These are phyloP conservation scores for Drosophila kanekoi DNA, from an alignment of 2,888 invertebrate genomes.

Conservation along the genomic window DNA sequence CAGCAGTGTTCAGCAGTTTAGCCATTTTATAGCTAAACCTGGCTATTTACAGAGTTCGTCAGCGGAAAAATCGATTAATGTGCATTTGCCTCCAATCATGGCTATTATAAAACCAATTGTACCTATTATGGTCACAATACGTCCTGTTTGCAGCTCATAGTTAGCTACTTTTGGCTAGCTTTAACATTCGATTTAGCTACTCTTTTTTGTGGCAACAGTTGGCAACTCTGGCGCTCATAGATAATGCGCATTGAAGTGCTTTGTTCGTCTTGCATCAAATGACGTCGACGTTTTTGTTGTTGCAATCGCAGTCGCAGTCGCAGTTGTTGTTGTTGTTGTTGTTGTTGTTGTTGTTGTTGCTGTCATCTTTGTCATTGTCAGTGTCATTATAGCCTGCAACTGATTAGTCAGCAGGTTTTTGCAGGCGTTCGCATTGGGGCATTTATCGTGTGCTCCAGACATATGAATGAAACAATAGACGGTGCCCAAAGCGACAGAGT, in stretches of 20 bases:
- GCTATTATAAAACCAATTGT: no score
- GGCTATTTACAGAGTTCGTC: no score
- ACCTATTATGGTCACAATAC: no score
- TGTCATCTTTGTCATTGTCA: conserved; percentile 35
- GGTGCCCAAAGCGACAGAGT: neutral
- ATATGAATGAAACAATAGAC: conserved; percentile 11
- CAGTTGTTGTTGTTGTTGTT: conserved; percentile 4
- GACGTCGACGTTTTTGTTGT: conserved; percentile 11
- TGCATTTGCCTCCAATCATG: no score
- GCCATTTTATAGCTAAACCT: no score
- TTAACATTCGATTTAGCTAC: no score
- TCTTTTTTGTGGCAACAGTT: no score
- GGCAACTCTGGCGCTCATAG: conserved; percentile 35
- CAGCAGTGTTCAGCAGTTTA: no score
- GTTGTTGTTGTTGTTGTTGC: conserved; percentile 25
- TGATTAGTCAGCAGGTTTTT: conserved; percentile 72
- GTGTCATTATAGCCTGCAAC: conserved; percentile 50
- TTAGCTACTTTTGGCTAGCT: no score
- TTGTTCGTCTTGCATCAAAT: conserved; percentile 22
- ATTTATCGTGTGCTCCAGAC: conserved; percentile 5
- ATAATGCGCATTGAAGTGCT: conserved; percentile 61
- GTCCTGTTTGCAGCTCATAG: no score
- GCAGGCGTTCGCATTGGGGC: conserved; percentile 11
- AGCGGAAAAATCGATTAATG: no score
- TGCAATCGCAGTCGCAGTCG: no score